These are phyloP conservation scores for Vulpes lagopus DNA, from an alignment of 2,113 vertebrate species.

Conservation along the genomic window DNA sequence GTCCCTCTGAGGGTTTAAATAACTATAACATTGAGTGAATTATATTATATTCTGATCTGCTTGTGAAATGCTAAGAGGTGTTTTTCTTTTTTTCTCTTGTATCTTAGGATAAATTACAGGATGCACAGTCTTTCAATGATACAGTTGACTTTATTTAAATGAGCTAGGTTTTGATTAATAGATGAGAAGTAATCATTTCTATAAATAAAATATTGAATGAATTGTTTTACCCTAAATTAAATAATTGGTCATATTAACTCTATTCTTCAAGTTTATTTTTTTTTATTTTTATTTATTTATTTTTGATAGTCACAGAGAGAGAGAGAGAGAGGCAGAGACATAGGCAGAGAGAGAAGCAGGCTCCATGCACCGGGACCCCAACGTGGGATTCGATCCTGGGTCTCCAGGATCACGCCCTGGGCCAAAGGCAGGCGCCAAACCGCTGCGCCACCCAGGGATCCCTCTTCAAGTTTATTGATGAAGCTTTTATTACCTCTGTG, in stretches of 20 bases:
- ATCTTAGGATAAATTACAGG: not conserved
- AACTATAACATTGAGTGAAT: not conserved
- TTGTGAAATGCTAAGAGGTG: not conserved
- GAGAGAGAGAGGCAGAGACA: too few species aligned
- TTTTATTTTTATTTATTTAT: too few species aligned
- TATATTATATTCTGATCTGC: not conserved
- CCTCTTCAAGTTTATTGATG: not conserved
- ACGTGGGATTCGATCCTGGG: too few species aligned
- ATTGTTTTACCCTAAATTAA: not conserved
- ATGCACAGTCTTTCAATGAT: not conserved
- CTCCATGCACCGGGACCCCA: too few species aligned
- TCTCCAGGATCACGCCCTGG: too few species aligned
- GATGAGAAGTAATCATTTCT: not conserved
- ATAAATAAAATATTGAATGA: not conserved
- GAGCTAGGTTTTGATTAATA: not conserved
- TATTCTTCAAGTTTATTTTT: not conserved
- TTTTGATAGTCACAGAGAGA: too few species aligned
- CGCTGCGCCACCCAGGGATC: too few species aligned
- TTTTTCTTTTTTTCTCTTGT: not conserved
- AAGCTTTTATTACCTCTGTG: not conserved
- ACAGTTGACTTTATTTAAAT: slow-evolving; percentile 55
- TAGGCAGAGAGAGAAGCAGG: too few species aligned
- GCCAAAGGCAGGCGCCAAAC: too few species aligned
- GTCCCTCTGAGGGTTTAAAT: not conserved
- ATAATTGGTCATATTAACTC: not conserved